Evolutionary conservation across 2,113 vertebrate species (phyloP).

Genomic region (Toxostoma redivivum): DNA sequence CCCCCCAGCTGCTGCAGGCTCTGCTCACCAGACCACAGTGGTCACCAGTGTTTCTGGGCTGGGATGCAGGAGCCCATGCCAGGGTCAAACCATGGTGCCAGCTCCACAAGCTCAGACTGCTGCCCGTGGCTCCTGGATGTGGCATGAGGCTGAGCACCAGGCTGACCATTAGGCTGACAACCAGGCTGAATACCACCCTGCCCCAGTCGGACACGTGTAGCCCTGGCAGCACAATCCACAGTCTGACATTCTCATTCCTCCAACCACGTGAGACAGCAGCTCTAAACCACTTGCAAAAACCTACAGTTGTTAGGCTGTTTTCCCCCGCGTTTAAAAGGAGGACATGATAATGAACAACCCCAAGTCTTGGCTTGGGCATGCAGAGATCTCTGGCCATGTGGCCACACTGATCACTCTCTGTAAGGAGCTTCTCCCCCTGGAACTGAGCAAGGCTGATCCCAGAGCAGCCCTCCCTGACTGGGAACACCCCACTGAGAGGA

Average conservation of each 20-base stretch:
- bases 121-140: rapidly evolving
- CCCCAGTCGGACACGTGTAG: rapidly evolving
- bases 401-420: rapidly evolving
- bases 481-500: rapidly evolving
- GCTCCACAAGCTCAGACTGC: rapidly evolving
- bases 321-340: background rate
- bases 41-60: rapidly evolving
- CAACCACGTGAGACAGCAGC: background rate
- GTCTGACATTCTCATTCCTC: background rate
- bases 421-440: background rate
- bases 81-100: background rate
- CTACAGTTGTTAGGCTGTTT: background rate
- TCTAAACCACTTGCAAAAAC: background rate
- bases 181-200: too few species aligned
- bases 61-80: background rate
- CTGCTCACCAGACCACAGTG: rapidly evolving
- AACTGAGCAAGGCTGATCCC: background rate
- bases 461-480: background rate
- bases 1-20: rapidly evolving
- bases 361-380: rapidly evolving
- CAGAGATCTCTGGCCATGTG: rapidly evolving
- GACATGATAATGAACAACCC: background rate
- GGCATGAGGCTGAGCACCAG: rapidly evolving
- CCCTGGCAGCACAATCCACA: background rate
- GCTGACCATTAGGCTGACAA: too few species aligned